Conservation (phyloP, 2,113 vertebrate species). For the Sciurus niger region DNA sequence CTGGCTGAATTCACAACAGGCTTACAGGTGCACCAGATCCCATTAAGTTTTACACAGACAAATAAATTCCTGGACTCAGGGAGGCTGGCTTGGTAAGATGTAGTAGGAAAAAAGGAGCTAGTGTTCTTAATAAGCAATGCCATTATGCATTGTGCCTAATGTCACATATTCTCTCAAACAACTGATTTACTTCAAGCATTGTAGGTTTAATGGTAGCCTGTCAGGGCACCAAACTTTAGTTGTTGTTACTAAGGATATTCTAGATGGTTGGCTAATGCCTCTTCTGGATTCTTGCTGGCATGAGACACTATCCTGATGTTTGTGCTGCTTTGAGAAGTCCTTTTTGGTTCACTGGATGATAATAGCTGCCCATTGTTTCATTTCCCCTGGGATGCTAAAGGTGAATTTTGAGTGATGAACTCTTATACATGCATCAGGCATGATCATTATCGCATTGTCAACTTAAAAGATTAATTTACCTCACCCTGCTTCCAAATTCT, state of each 20-base stretch:
- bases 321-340: not conserved
- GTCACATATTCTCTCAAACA: not conserved
- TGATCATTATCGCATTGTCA: not conserved
- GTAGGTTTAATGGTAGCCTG: not conserved
- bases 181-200: not conserved
- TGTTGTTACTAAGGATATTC: not conserved
- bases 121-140: not conserved
- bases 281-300: not conserved
- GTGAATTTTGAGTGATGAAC: not conserved
- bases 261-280: not conserved
- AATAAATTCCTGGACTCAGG: not conserved
- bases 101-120: not conserved
- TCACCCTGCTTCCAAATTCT: not conserved
- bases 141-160: not conserved
- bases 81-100: not conserved
- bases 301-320: not conserved
- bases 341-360: not conserved
- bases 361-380: not conserved
- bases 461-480: not conserved
- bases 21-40: too few relatives aligned
- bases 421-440: not conserved
- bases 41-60: not conserved
- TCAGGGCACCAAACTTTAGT: not conserved
- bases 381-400: not conserved
- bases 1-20: not conserved